Evolutionary conservation across 2,113 vertebrate genomes (phyloP).

Genomic region (Campylomormyrus tamandua): DNA sequence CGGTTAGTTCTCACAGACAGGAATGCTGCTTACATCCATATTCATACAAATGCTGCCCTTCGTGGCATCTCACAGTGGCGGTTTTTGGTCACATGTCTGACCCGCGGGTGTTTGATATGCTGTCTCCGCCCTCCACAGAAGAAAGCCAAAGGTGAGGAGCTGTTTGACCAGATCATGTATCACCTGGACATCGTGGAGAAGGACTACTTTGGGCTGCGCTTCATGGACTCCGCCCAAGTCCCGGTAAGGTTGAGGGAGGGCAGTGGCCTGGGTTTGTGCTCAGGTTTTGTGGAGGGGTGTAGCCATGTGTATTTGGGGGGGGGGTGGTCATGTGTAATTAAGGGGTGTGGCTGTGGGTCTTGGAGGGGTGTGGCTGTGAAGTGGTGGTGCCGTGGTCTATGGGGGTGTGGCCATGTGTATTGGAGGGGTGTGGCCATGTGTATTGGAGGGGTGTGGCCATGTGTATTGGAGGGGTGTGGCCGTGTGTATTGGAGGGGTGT

Average conservation of each 20-base stretch:
- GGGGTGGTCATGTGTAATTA: neutral
- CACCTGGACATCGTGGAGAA: constrained; percentile 95
- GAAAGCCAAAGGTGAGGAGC: constrained; percentile 94
- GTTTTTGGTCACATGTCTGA: neutral
- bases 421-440: neutral
- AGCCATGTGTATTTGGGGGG: too few relatives aligned
- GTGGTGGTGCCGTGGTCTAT: too few relatives aligned
- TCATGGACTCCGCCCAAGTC: constrained; percentile 98
- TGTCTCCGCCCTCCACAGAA: constrained; percentile 64
- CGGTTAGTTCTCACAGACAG: neutral
- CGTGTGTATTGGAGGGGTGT: neutral
- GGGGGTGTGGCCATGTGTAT: too few relatives aligned
- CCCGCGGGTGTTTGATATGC: neutral
- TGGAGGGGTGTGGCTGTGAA: too few relatives aligned
- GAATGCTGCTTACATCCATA: neutral
- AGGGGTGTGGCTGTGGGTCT: neutral
- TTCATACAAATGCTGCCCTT: neutral
- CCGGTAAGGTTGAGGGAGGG: constrained; percentile 62
- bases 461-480: too few relatives aligned
- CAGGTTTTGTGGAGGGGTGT: neutral
- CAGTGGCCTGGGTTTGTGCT: too few relatives aligned
- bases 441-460: too few relatives aligned
- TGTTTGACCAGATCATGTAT: constrained; percentile 99
- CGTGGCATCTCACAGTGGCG: neutral
- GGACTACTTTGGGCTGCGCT: constrained; percentile 93